These are phyloP conservation scores for Abramis brama DNA, from an alignment of 2,113 vertebrate species.

Conservation along the genomic window DNA sequence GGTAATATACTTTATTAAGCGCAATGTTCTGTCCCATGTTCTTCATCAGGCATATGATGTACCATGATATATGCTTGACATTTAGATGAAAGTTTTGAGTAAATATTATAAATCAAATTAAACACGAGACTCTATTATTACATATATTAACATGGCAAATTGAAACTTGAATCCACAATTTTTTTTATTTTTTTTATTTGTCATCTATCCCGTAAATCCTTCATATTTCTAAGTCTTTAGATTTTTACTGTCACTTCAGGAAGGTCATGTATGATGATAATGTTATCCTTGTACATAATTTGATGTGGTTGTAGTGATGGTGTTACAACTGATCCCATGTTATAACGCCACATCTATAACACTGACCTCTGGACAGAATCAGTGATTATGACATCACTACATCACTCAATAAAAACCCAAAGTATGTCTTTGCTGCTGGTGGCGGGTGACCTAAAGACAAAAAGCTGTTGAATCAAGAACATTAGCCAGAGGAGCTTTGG, in stretches of 20 bases:
- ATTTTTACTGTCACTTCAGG: neutral
- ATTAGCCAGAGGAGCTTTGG: slow-evolving; percentile 18
- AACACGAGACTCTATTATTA: neutral
- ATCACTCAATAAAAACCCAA: neutral
- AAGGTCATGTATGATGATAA: neutral
- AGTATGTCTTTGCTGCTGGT: neutral
- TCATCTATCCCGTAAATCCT: neutral
- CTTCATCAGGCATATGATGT: too few relatives aligned
- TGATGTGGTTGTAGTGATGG: neutral
- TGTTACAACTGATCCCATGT: neutral
- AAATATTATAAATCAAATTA: too few relatives aligned
- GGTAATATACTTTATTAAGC: too few relatives aligned
- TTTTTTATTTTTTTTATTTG: too few relatives aligned
- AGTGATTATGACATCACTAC: neutral
- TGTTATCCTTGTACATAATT: neutral
- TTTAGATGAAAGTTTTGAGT: too few relatives aligned
- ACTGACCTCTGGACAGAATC: neutral
- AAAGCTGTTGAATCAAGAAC: slow-evolving; percentile 11
- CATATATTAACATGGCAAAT: neutral
- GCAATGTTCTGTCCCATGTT: too few relatives aligned
- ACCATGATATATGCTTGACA: too few relatives aligned
- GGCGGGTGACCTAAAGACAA: slow-evolving; percentile 19
- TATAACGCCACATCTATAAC: neutral
- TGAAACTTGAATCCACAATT: neutral
- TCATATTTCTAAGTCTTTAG: neutral